Conservation (phyloP, 2,113 vertebrate species). For the Embiotoca jacksoni region DNA sequence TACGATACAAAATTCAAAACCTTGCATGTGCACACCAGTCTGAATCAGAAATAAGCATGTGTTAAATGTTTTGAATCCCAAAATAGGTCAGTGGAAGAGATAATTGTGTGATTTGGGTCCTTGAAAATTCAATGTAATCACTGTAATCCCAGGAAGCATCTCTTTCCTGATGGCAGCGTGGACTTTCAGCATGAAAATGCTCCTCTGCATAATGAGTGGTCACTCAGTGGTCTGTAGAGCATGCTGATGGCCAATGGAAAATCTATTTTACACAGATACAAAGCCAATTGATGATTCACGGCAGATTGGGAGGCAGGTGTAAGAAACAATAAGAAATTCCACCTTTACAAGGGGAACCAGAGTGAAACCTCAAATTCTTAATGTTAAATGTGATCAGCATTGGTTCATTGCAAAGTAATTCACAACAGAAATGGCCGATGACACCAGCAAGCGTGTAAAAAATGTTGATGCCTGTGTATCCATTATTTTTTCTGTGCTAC, state of each 20-base stretch:
- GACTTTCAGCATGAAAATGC: slow-evolving; percentile 36
- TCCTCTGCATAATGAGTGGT: slow-evolving; percentile 48
- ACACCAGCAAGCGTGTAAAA: slow-evolving; percentile 8
- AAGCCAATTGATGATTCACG: slow-evolving; percentile 11
- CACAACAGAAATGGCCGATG: neutral
- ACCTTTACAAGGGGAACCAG: slow-evolving; percentile 6
- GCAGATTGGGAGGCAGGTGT: neutral
- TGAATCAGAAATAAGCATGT: neutral
- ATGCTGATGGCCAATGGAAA: slow-evolving; percentile 31
- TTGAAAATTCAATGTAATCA: slow-evolving; percentile 48
- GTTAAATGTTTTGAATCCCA: slow-evolving; percentile 6
- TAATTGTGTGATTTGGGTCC: neutral
- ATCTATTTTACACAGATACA: slow-evolving; percentile 26
- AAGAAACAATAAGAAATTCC: slow-evolving; percentile 24
- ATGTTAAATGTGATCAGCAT: slow-evolving; percentile 27
- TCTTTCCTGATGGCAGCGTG: slow-evolving; percentile 22
- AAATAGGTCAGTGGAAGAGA: slow-evolving; percentile 15
- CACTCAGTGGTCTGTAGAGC: slow-evolving; percentile 49
- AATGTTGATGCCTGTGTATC: slow-evolving; percentile 1
- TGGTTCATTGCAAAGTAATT: slow-evolving; percentile 2
- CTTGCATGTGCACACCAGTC: slow-evolving; percentile 5
- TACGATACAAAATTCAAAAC: slow-evolving; percentile 32
- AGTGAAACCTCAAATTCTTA: slow-evolving; percentile 8
- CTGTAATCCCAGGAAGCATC: slow-evolving; percentile 37
- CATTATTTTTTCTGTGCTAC: slow-evolving; percentile 30